A percentile compares a stretch with the other conserved stretches of the same genome.
Conservation (phyloP, 2,113 vertebrate species). For the Menura novaehollandiae region DNA sequence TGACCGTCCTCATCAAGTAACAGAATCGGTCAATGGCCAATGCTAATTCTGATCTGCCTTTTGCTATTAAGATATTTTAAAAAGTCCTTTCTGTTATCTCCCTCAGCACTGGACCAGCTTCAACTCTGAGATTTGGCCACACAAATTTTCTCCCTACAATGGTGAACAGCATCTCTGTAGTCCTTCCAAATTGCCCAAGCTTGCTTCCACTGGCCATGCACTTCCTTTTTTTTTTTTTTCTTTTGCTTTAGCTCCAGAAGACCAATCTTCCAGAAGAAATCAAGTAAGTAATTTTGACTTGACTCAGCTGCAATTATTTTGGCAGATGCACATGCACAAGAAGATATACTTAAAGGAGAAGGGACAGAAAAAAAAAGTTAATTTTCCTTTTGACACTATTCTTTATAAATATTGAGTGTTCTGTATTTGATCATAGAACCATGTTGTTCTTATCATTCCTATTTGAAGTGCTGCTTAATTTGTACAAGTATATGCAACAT, state of each 20-base stretch:
- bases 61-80: not conserved
- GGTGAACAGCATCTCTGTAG: not conserved
- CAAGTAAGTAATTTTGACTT: not conserved
- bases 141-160: not conserved
- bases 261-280: not conserved
- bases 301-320: not conserved
- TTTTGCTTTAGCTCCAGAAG: not conserved
- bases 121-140: not conserved
- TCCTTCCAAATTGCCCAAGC: not conserved
- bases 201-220: not conserved
- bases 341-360: not conserved
- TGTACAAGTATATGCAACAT: not conserved
- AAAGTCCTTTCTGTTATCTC: not conserved
- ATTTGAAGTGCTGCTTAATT: not conserved
- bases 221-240: no score
- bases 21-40: not conserved
- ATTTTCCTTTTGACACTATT: not conserved
- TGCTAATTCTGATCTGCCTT: not conserved
- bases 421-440: not conserved
- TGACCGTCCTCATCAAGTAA: fast-evolving
- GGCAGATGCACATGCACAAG: not conserved
- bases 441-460: not conserved
- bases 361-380: not conserved
- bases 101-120: not conserved
- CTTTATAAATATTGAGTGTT: not conserved